Percentiles rank a stretch among this genome's conserved stretches.
Evolutionary conservation across 2,888 invertebrate genomes (phyloP).

Genomic region (Eristalis arbustorum): DNA sequence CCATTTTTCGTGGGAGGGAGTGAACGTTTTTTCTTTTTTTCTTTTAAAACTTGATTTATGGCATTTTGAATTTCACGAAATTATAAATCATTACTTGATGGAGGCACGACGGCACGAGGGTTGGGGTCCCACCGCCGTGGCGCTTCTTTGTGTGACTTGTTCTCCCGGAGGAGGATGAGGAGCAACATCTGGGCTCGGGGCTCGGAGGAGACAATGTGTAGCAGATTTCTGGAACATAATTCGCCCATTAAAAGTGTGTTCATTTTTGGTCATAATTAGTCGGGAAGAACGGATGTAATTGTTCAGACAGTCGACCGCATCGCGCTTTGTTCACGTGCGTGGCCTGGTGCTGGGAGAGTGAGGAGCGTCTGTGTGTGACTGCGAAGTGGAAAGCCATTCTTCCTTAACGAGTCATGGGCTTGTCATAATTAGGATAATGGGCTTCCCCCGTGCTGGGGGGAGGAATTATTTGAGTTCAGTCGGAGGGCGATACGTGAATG

Average conservation of each 20-base stretch:
- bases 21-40: background rate
- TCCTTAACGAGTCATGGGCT: background rate
- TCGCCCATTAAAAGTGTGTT: conserved; percentile 37
- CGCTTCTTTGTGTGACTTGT: conserved; percentile 2
- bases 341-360: background rate
- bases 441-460: background rate
- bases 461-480: background rate
- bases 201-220: background rate
- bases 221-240: conserved; percentile 23
- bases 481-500: background rate
- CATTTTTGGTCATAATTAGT: conserved; percentile 22
- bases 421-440: background rate
- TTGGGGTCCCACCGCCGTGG: background rate
- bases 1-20: background rate
- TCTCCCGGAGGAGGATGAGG: background rate
- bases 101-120: background rate
- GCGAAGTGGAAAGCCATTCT: background rate
- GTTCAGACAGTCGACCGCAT: background rate
- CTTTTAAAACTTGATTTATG: conserved; percentile 44
- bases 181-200: conserved; percentile 1
- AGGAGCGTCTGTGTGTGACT: background rate
- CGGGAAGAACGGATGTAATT: conserved; percentile 1
- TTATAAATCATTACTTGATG: conserved; percentile 35
- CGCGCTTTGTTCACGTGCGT: background rate
- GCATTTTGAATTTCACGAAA: conserved; percentile 28